A percentile compares a stretch with the other conserved stretches of the same genome.
Evolutionary conservation across 2,113 vertebrate genomes (phyloP).

Genomic region (Platysternon megacephalum): DNA sequence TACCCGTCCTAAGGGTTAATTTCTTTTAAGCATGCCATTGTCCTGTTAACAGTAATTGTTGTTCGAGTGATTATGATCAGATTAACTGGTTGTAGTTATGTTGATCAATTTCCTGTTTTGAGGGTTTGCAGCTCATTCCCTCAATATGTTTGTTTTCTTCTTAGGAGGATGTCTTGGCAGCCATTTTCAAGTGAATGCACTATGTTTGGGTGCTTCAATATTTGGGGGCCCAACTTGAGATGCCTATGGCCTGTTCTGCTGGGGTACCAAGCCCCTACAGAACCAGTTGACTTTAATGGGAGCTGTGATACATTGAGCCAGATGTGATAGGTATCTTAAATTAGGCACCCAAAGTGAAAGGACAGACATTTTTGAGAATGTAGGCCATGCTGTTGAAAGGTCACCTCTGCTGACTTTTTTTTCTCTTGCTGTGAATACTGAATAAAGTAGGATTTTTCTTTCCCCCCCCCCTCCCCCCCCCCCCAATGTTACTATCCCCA

Average conservation of each 20-base stretch:
- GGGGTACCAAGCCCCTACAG: not conserved
- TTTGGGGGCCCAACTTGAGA: not conserved
- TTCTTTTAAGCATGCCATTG: slow-evolving; percentile 68
- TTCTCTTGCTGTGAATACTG: not conserved
- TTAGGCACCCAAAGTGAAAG: not conserved
- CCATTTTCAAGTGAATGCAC: slow-evolving; percentile 8
- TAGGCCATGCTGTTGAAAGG: slow-evolving; percentile 2
- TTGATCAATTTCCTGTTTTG: slow-evolving; percentile 68
- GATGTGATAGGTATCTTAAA: too few relatives aligned
- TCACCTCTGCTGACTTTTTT: not conserved
- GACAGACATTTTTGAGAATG: slow-evolving; percentile 2
- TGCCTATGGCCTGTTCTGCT: slow-evolving; percentile 13
- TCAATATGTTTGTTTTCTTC: not conserved
- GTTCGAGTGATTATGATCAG: slow-evolving; percentile 70
- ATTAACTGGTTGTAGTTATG: slow-evolving; percentile 68
- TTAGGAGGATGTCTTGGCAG: slow-evolving; percentile 25
- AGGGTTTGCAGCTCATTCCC: slow-evolving; percentile 41
- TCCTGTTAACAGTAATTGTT: slow-evolving; percentile 72
- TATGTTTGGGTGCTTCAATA: not conserved
- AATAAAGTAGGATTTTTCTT: slow-evolving; percentile 37
- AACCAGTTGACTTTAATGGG: not conserved
- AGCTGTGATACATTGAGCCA: too few relatives aligned
- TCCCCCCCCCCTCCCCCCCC: not conserved
- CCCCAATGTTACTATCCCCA: not conserved
- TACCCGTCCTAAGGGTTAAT: slow-evolving; percentile 62